Percentiles rank a stretch among this genome's conserved stretches.
phyloP scores from a whole-genome alignment of 2,797 vertebrate species.

The Eremophila alpestris region DNA sequence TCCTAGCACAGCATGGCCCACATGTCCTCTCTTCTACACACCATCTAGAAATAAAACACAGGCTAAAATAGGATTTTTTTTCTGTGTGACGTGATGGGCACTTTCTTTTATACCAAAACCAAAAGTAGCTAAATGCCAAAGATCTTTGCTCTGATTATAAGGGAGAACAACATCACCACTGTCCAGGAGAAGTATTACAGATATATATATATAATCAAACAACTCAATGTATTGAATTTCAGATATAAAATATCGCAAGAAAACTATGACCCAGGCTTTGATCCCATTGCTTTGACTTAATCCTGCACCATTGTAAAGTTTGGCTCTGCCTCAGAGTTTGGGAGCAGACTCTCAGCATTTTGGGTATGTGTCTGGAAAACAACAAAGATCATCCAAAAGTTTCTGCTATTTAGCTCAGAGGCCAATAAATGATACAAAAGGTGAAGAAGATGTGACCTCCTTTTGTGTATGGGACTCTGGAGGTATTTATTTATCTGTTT shows the following conservation, averaged over 20 bases:
- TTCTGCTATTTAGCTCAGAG: neutral
- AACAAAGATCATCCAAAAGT: neutral
- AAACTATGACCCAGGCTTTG: neutral
- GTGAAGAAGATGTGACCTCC: neutral
- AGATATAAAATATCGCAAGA: neutral
- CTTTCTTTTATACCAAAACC: neutral
- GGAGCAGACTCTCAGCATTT: neutral
- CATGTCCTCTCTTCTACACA: neutral
- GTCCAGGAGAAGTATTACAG: neutral
- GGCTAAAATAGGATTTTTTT: neutral
- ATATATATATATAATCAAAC: neutral
- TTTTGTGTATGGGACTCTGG: neutral
- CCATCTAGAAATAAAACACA: neutral
- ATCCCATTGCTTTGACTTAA: neutral
- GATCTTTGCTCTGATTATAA: neutral
- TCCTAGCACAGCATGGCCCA: neutral
- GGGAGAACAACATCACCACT: neutral
- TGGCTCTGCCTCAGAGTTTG: neutral
- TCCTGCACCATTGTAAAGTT: neutral
- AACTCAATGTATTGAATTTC: neutral
- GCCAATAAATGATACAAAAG: neutral
- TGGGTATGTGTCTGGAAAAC: neutral
- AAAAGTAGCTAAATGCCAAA: neutral
- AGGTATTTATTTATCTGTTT: neutral
- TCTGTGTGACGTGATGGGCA: neutral